Percentiles rank a stretch among this genome's conserved stretches.
Evolutionary conservation across 2,797 vertebrate species (phyloP).

Genomic region (Moxostoma hubbsi): DNA sequence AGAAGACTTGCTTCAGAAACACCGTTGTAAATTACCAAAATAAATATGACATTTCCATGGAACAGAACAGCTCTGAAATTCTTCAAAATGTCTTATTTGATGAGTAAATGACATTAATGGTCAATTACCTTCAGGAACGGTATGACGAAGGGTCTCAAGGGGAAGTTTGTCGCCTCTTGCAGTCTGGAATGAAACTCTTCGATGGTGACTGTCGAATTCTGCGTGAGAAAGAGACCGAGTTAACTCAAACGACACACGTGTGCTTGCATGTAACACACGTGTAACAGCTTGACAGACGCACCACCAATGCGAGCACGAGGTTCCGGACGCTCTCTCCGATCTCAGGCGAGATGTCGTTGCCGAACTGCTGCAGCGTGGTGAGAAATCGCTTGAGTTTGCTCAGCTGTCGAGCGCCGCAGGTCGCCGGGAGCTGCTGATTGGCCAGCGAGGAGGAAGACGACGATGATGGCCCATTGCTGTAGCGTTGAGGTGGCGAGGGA

Average conservation of each 20-base stretch:
- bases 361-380: constrained; percentile 97
- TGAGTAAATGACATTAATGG: background rate
- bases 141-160: constrained; percentile 94
- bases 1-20: no score
- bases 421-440: constrained; percentile 97
- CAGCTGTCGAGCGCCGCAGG: constrained; percentile 96
- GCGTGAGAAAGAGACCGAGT: constrained; percentile 56
- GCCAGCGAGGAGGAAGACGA: constrained; percentile 96
- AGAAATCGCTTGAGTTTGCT: constrained; percentile 99
- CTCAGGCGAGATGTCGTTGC: constrained; percentile 98
- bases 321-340: constrained; percentile 97
- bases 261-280: no score
- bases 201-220: constrained; percentile 98
- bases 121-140: constrained; percentile 94
- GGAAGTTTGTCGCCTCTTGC: constrained; percentile 98
- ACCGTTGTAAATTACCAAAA: no score
- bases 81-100: no score
- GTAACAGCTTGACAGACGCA: constrained; percentile 66
- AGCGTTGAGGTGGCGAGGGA: constrained; percentile 94
- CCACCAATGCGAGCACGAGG: constrained; percentile 94
- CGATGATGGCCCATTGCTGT: constrained; percentile 95
- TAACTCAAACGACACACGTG: background rate
- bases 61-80: no score
- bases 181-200: constrained; percentile 98
- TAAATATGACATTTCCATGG: no score